Conservation (phyloP, 2,797 vertebrate species). For the Paramormyrops hopkinsi region DNA sequence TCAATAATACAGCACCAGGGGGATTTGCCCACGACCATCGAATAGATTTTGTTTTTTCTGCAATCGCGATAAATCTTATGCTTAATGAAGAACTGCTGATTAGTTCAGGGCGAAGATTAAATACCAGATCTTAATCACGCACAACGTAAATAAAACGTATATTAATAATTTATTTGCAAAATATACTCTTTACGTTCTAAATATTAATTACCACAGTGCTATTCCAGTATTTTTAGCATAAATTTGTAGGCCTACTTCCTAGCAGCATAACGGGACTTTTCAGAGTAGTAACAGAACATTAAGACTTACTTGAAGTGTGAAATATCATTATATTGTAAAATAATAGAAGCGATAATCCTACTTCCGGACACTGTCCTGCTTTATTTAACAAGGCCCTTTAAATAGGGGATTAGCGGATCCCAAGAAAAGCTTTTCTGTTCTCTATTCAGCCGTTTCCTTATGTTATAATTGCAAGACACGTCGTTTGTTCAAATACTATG, state of each 20-base stretch:
- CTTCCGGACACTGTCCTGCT: slow-evolving; percentile 96
- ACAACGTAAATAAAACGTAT: background rate
- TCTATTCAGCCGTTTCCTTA: slow-evolving; percentile 81
- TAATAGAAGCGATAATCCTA: slow-evolving; percentile 90
- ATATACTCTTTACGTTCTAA: background rate
- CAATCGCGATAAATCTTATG: background rate
- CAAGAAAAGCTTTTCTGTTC: slow-evolving; percentile 76
- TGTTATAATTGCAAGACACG: slow-evolving; percentile 91
- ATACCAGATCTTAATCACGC: background rate
- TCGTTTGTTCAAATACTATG: slow-evolving; percentile 79
- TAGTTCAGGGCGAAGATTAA: slow-evolving; percentile 7
- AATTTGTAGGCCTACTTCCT: slow-evolving; percentile 38
- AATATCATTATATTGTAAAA: slow-evolving; percentile 98
- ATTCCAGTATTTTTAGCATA: slow-evolving; percentile 25
- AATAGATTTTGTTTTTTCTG: slow-evolving; percentile 5
- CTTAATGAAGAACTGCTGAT: background rate
- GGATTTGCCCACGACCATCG: background rate
- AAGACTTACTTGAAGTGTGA: slow-evolving; percentile 78
- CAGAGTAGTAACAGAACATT: slow-evolving; percentile 62
- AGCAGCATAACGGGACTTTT: slow-evolving; percentile 31
- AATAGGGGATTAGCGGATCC: slow-evolving; percentile 93
- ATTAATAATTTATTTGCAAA: background rate
- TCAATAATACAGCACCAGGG: background rate
- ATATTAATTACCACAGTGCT: background rate
- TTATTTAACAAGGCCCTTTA: slow-evolving; percentile 96